Evolutionary conservation across 2,113 vertebrate genomes (phyloP).

Genomic region (Pedionomus torquatus): DNA sequence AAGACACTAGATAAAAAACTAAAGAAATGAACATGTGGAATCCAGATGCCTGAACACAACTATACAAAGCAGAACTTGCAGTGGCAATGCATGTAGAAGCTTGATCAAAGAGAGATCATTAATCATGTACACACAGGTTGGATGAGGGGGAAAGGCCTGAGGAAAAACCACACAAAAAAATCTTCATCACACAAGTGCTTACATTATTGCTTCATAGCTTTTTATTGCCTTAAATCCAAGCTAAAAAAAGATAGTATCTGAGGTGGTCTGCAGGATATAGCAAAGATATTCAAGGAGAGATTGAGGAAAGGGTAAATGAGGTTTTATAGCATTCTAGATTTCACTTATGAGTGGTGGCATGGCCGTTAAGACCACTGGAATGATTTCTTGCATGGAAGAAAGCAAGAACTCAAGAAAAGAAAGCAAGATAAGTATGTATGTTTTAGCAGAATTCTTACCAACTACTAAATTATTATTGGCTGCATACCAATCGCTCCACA

Average conservation of each 20-base stretch:
- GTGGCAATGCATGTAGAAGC: conserved; percentile 51
- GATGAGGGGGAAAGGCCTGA: conserved; percentile 49
- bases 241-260: conserved; percentile 16
- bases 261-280: conserved; percentile 24
- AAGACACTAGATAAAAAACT: neutral
- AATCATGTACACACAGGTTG: conserved; percentile 53
- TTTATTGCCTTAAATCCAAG: conserved; percentile 26
- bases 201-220: conserved; percentile 33
- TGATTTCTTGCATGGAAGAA: conserved; percentile 21
- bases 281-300: neutral
- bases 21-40: neutral
- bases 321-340: neutral
- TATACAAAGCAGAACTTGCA: conserved; percentile 54
- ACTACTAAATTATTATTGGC: conserved; percentile 56
- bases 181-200: conserved; percentile 2
- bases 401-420: conserved; percentile 22
- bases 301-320: conserved; percentile 11
- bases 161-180: conserved; percentile 49
- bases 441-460: conserved; percentile 52
- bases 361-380: neutral
- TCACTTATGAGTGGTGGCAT: neutral
- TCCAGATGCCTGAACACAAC: conserved; percentile 29
- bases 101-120: conserved; percentile 61
- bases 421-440: conserved; percentile 48
- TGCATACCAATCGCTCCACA: conserved; percentile 20